Base-by-base conservation (phyloP, 2,888 invertebrate species). In the Oegoconia quadripuncta region DNA sequence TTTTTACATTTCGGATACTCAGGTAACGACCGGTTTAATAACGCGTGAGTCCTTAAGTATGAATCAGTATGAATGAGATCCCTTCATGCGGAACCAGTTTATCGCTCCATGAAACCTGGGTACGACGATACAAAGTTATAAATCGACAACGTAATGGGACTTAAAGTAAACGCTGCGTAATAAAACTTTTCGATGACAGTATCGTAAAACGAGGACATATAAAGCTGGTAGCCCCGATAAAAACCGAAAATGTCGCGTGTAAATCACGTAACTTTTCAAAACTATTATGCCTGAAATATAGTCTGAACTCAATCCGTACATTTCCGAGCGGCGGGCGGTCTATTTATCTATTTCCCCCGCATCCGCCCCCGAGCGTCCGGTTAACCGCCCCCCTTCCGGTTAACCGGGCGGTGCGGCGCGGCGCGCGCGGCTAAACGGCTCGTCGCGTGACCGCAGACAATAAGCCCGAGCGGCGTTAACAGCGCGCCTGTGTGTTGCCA, bases 401-500 rank as follows among this genome's bases (percentile, higher is more conserved):
- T 86, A 84, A 83, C 84, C 86, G 83, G 82, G 81, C 76, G 81
- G 77, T 69, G 25, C 25, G 72, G 72, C 69, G 74, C 73, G 72
- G 77, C 74, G 79, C 72, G 77, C 78, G 76, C 84, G 84, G 84
- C 86, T 87, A 86, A 87, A 86, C 86, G 84, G 86, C 84, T 87
- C 84, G 86, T 87, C 84, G 86, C 86, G 86, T 86, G 86, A 87
- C 86, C 86, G 84, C 86, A 87, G 86, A 86, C 86, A 87, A 87
- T 87, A 84, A 87, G 86, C 83, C 83, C 81, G 78, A 77, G 70
- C 78, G 78, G 82, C 83, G 86, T 82, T 83, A 83, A 83, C 83
- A 80, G 82, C 84, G 83, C 82, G 86, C 80, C 81, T 84, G 81
- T 83, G 83, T 84, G 86, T 84, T 86, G 79, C 83, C 86, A 84